These are phyloP conservation scores for Drosophila tripunctata DNA, from an alignment of 2,888 invertebrate species.

Conservation along the genomic window DNA sequence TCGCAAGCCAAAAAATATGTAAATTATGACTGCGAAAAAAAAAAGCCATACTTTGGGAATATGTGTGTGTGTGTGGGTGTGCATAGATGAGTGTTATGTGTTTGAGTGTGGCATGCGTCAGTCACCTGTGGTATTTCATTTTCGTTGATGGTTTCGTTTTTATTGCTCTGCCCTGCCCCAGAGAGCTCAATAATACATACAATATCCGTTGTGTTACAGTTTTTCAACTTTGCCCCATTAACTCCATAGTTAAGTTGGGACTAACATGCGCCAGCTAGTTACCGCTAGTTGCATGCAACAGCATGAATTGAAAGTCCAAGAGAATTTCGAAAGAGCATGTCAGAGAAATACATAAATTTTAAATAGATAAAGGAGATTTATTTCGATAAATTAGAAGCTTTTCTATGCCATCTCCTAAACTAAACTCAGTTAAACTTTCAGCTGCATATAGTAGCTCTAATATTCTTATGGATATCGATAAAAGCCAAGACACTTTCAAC, in stretches of 20 bases:
- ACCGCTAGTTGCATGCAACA: too few species aligned
- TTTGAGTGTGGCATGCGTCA: constrained; percentile 71
- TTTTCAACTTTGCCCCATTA: not conserved
- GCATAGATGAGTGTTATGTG: constrained; percentile 15
- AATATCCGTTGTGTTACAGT: constrained; percentile 38
- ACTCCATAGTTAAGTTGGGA: constrained; percentile 23
- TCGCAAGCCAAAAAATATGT: constrained; percentile 67
- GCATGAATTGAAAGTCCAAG: too few species aligned
- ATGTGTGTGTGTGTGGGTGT: constrained; percentile 18
- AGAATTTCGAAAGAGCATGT: too few species aligned
- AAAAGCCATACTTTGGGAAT: not conserved
- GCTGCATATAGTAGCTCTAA: too few species aligned
- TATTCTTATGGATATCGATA: too few species aligned
- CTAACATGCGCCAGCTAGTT: not conserved
- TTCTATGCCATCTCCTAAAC: too few species aligned
- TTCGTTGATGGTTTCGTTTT: constrained; percentile 61
- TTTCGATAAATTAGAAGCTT: too few species aligned
- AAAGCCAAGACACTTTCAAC: not conserved
- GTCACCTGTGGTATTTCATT: constrained; percentile 75
- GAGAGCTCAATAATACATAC: constrained; percentile 10
- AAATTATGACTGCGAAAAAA: constrained; percentile 60
- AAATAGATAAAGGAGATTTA: too few species aligned
- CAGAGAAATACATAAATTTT: too few species aligned
- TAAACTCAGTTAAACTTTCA: too few species aligned
- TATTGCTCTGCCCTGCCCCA: constrained; percentile 51